Conservation (phyloP, 2,113 vertebrate species). For the Nicator chloris region DNA sequence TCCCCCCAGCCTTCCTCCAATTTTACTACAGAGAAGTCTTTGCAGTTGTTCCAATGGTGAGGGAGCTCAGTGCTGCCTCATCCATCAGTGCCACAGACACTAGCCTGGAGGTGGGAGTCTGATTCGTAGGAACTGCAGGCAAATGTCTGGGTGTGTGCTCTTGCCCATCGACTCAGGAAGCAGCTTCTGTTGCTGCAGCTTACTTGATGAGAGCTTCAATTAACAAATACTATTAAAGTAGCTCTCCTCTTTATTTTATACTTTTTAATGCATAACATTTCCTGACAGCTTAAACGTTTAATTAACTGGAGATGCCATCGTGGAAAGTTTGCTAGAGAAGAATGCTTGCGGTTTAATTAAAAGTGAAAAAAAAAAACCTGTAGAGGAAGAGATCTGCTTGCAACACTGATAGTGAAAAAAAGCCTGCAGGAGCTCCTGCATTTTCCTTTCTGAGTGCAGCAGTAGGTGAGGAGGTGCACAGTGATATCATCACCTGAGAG, state of each 20-base stretch:
- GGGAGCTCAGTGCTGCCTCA: not conserved
- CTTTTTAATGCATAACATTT: conserved; percentile 48
- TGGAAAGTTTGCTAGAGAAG: conserved; percentile 70
- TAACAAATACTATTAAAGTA: conserved; percentile 49
- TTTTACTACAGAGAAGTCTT: not conserved
- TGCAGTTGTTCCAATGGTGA: not conserved
- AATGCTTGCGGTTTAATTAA: conserved; percentile 69
- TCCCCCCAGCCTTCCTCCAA: not conserved
- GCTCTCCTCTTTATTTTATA: conserved; percentile 9
- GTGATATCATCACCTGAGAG: rapidly evolving
- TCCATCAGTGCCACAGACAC: not conserved
- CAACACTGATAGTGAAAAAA: conserved; percentile 36
- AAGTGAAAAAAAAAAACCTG: conserved; percentile 61
- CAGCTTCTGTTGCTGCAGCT: not conserved
- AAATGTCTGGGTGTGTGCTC: not conserved
- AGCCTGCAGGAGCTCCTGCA: conserved; percentile 4
- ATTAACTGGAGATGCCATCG: conserved; percentile 72
- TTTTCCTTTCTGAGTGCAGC: conserved; percentile 53
- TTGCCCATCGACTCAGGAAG: not conserved
- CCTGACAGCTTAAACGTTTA: conserved; percentile 72
- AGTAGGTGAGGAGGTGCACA: not conserved
- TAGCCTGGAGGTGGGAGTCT: not conserved
- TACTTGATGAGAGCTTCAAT: conserved; percentile 23
- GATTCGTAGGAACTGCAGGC: not conserved
- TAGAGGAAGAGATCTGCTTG: conserved; percentile 62